Evolutionary conservation across 2,113 vertebrate species (phyloP), one percentile per base, ranked within the genome.

Genomic region (Antechinus stuartii): DNA sequence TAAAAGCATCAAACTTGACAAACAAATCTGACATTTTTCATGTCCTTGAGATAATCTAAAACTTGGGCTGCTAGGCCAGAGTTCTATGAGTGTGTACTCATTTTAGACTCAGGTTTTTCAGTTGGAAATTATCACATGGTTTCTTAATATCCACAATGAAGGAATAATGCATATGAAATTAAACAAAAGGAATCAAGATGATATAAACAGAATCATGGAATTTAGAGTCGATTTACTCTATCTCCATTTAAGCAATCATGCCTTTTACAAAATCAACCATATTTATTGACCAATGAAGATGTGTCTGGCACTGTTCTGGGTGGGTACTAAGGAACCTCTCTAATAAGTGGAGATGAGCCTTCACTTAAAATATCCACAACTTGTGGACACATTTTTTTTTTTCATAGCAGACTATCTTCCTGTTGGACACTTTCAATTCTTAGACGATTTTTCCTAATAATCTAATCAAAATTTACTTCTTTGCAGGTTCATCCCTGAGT

Each of bases 41-140:
- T 35, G 14, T 25, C 92, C 49, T 3, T 91, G 92, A 94, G 76
- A 95, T 24, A 61, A 54, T 94, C 92, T 94, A 54, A 94, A 92
- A 84, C 35, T 76, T 84, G 7, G 19, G 5, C 19, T 23, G 16
- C 7, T 84, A 84, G 35, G 6, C 2, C 6, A 84, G n/a, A 84
- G 35, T 84, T 84, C n/a, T 42, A 19, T 42, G n/a, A 84, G 5
- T 23, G 1, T 84, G 35, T 42, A 42, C n/a, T 42, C n/a, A 84
- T 7, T 10, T 84, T 7, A 84, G n/a, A 22, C 35, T 84, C 68
- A 84, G 68, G n/a, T 6, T 42, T 16, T 84, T 84, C 22, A 84
- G n/a, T 76, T 76, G 14, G 35, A 23, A 42, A 84, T 84, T 42
- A 76, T 76, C 30, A 76, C 35, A 19, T 84, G 2, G 42, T 42